phyloP scores from a whole-genome alignment of 2,888 invertebrate genomes.

The Troides helena region DNA sequence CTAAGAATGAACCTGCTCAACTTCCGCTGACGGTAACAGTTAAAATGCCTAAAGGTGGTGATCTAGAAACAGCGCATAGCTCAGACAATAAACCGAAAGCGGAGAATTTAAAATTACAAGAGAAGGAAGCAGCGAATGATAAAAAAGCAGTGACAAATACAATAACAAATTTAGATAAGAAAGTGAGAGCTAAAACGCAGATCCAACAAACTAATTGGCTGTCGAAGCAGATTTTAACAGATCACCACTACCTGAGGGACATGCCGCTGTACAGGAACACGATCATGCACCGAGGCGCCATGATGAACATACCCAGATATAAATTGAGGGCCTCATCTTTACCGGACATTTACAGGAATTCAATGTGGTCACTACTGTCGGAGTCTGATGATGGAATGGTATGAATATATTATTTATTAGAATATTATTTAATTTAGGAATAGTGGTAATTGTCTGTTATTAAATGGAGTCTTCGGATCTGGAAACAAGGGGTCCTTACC shows the following conservation, averaged over 20 bases:
- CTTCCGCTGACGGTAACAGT: conserved; percentile 38
- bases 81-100: conserved; percentile 29
- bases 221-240: conserved; percentile 74
- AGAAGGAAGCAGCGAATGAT: conserved; percentile 28
- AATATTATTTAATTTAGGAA: conserved; percentile 26
- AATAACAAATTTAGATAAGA: conserved; percentile 37
- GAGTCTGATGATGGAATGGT: conserved; percentile 84
- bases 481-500: no score
- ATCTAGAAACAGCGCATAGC: conserved; percentile 25
- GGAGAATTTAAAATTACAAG: conserved; percentile 6
- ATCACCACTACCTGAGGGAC: conserved; percentile 85
- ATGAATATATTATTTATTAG: conserved; percentile 37
- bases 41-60: conserved; percentile 36
- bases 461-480: no score
- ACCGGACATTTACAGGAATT: conserved; percentile 93
- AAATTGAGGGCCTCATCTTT: conserved; percentile 90
- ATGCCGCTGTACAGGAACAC: conserved; percentile 87
- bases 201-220: conserved; percentile 48
- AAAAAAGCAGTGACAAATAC: conserved; percentile 29
- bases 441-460: no score
- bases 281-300: conserved; percentile 91
- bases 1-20: conserved; percentile 37
- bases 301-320: conserved; percentile 90
- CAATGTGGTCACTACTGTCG: conserved; percentile 85
- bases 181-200: conserved; percentile 27